Conservation (phyloP, 2,797 vertebrate species). For the Denticeps clupeoides region DNA sequence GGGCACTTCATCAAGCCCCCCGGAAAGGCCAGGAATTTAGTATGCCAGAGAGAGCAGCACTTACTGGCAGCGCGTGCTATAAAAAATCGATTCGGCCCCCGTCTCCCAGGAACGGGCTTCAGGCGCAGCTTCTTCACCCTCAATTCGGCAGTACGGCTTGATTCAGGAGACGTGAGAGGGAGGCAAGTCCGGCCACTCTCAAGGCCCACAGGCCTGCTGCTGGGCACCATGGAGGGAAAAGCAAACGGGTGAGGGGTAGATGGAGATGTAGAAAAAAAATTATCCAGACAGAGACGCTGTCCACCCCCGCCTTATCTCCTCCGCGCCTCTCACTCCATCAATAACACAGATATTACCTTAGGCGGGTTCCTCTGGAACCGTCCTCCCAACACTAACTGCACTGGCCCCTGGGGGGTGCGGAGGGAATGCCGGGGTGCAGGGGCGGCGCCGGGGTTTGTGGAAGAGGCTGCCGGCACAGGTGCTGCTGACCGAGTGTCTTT, state of each 20-base stretch:
- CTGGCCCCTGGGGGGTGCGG: not conserved
- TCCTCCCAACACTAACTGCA: not conserved
- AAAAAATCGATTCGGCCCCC: slow-evolving; percentile 33
- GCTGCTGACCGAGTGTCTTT: slow-evolving; percentile 19
- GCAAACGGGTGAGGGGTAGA: too few species aligned
- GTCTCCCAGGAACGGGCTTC: slow-evolving; percentile 16
- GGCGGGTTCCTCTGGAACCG: slow-evolving; percentile 9
- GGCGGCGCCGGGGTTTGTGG: not conserved
- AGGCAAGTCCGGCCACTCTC: not conserved
- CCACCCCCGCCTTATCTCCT: too few species aligned
- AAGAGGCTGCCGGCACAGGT: slow-evolving; percentile 6
- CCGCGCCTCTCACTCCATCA: not conserved
- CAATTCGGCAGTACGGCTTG: slow-evolving; percentile 15
- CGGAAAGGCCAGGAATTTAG: slow-evolving; percentile 29
- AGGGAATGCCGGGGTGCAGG: not conserved
- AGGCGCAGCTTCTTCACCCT: slow-evolving; percentile 21
- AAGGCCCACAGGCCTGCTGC: not conserved
- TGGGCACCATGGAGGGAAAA: too few species aligned
- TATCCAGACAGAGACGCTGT: slow-evolving; percentile 7
- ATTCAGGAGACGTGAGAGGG: slow-evolving; percentile 13
- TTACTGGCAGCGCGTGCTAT: slow-evolving; percentile 26
- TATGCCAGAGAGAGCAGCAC: slow-evolving; percentile 30
- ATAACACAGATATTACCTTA: slow-evolving; percentile 7
- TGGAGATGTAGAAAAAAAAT: not conserved
- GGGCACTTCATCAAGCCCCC: slow-evolving; percentile 23